phyloP scores from a whole-genome alignment of 2,888 invertebrate species.

The Folsomia candida region DNA sequence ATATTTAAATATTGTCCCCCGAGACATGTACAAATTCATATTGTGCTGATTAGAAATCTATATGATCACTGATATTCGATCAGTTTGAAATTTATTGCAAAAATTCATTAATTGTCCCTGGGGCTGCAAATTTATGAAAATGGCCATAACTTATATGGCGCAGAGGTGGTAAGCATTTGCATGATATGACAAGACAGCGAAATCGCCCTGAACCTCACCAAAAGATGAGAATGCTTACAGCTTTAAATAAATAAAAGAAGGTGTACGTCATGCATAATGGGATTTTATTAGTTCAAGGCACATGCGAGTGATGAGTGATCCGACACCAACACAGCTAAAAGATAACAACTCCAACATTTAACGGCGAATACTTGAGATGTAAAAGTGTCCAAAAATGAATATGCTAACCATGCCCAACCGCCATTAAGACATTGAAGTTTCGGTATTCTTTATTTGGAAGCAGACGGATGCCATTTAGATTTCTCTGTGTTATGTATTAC shows the following conservation, averaged over 20 bases:
- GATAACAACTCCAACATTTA: neutral
- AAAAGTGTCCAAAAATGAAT: slow-evolving; percentile 1
- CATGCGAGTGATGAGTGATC: neutral
- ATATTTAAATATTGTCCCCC: too few species aligned
- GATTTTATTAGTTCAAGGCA: slow-evolving; percentile 8
- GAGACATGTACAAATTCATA: too few species aligned
- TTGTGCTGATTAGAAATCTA: too few species aligned
- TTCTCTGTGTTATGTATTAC: too few species aligned
- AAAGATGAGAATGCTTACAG: neutral
- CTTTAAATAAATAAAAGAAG: neutral
- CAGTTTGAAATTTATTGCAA: neutral
- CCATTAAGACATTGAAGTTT: neutral
- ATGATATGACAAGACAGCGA: too few species aligned
- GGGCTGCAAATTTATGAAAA: neutral
- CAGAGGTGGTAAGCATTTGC: too few species aligned
- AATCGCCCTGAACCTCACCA: slow-evolving; percentile 1
- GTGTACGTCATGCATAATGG: neutral
- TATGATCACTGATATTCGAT: too few species aligned
- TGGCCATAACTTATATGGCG: too few species aligned
- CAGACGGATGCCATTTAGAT: neutral
- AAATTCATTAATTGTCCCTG: neutral
- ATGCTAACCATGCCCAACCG: neutral
- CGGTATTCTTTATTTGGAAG: neutral
- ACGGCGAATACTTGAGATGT: neutral
- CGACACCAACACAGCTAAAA: neutral